Percentiles rank a stretch among this genome's conserved stretches.
phyloP scores from a whole-genome alignment of 2,888 invertebrate species.

The Embidobia sp. region DNA sequence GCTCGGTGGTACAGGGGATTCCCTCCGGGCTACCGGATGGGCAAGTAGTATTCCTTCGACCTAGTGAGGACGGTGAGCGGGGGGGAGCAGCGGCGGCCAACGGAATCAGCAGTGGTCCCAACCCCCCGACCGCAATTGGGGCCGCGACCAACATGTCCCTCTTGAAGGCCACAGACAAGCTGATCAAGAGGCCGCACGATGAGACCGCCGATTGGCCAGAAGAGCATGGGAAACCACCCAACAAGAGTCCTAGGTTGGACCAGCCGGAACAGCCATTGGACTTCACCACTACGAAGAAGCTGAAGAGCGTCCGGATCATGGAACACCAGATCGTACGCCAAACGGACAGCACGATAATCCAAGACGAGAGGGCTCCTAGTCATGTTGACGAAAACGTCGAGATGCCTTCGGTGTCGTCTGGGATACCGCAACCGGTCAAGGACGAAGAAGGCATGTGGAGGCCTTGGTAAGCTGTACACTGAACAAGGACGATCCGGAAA shows the following conservation, averaged over 20 bases:
- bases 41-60: constrained; percentile 84
- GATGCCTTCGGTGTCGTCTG: constrained; percentile 70
- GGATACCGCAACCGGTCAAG: constrained; percentile 74
- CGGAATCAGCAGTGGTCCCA: constrained; percentile 80
- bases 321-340: constrained; percentile 60
- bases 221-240: constrained; percentile 48
- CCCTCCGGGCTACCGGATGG: constrained; percentile 84
- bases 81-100: constrained; percentile 82
- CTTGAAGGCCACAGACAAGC: constrained; percentile 78
- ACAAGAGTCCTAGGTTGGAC: constrained; percentile 73
- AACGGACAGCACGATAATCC: constrained; percentile 60
- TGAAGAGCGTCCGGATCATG: constrained; percentile 69
- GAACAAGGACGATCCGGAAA: no score
- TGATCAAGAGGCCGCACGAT: constrained; percentile 77
- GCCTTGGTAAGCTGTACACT: constrained; percentile 79
- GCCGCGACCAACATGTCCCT: constrained; percentile 80
- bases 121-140: constrained; percentile 80
- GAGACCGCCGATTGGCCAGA: constrained; percentile 75
- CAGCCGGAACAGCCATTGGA: constrained; percentile 79
- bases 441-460: constrained; percentile 81
- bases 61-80: constrained; percentile 85
- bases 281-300: constrained; percentile 79
- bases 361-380: constrained; percentile 74
- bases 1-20: constrained; percentile 83
- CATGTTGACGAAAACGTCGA: constrained; percentile 70